Evolutionary conservation across 2,888 invertebrate genomes (phyloP), one percentile per base, ranked within the genome.

Genomic region (Eurytoma adleriae): DNA sequence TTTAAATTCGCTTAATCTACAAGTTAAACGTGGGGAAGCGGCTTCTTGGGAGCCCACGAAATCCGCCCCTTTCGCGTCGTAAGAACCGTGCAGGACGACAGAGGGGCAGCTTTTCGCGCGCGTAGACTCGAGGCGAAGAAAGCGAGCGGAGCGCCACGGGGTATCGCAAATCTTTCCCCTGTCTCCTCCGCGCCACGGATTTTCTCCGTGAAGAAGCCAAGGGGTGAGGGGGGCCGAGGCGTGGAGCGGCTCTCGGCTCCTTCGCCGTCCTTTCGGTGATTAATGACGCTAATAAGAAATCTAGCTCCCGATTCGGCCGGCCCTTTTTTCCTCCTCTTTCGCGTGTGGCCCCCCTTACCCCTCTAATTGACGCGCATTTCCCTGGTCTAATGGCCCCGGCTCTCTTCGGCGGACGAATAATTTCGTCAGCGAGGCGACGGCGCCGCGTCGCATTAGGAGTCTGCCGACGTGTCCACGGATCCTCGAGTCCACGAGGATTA

Each of bases 201-300:
- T 40, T 64, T 64, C 64, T 68, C 18, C 14, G 40, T 10, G 40
- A 40, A 10, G 30, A 40, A 40, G 40, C 40, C 40, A 10, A 40
- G 40, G 40, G 40, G 27, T 20, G 20, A 18, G 24, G 24, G 27
- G 54, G 20, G 48, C n/a, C 14, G 48, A 48, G 70, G 24, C 10
- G 52, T 10, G 13, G 66, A 48, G 57, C 56, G 20, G 67, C 24
- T 18, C 14, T 14, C 77, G 13, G 59, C 57, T n/a, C 4, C 62
- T 62, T 13, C n/a, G 10, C 4, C 40, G 27, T 27, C 62, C 12
- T 2, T 16, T 16, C 27, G 72, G 84, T 86, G 87, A 88, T 87
- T 88, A 88, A 87, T 88, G 85, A 85, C 84, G 85, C 87, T 86
- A 87, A 86, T 86, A 88, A 87, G 85, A 83, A 80, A 85, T 85